A percentile compares a stretch with the other conserved stretches of the same genome.
Evolutionary conservation across 2,797 vertebrate genomes (phyloP).

Genomic region (Champsocephalus gunnari): DNA sequence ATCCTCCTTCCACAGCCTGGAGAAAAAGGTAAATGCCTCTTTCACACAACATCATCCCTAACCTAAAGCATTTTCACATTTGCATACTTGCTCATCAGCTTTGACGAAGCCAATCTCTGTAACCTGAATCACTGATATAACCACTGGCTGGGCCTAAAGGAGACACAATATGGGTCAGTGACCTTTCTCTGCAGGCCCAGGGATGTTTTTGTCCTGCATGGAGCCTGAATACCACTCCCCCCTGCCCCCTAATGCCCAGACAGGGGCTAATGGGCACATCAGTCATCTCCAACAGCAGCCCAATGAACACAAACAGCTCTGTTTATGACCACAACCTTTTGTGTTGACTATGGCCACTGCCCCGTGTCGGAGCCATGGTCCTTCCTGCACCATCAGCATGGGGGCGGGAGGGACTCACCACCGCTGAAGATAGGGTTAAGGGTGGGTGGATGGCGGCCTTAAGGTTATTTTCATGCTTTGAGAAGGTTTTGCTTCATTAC

Average conservation of each 20-base stretch:
- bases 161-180: conserved; percentile 78
- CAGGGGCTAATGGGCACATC: conserved; percentile 79
- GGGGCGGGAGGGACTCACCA: conserved; percentile 35
- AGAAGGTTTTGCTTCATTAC: conserved; percentile 55
- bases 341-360: conserved; percentile 75
- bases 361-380: conserved; percentile 61
- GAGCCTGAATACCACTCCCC: conserved; percentile 29
- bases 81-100: conserved; percentile 55
- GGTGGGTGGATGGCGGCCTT: conserved; percentile 36
- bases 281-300: conserved; percentile 76
- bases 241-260: conserved; percentile 59
- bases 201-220: conserved; percentile 72
- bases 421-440: conserved; percentile 38
- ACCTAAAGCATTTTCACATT: conserved; percentile 57
- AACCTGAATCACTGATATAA: conserved; percentile 64
- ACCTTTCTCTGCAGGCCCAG: conserved; percentile 72
- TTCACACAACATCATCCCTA: conserved; percentile 21
- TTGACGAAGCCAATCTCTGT: conserved; percentile 65
- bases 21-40: conserved; percentile 43
- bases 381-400: conserved; percentile 58
- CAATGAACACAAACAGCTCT: conserved; percentile 79
- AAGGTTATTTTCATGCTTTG: conserved; percentile 54
- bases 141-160: conserved; percentile 64
- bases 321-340: conserved; percentile 78
- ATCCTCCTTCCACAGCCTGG: conserved; percentile 21